Conservation (phyloP, 2,888 invertebrate species). For the Oxytorus armatus region DNA sequence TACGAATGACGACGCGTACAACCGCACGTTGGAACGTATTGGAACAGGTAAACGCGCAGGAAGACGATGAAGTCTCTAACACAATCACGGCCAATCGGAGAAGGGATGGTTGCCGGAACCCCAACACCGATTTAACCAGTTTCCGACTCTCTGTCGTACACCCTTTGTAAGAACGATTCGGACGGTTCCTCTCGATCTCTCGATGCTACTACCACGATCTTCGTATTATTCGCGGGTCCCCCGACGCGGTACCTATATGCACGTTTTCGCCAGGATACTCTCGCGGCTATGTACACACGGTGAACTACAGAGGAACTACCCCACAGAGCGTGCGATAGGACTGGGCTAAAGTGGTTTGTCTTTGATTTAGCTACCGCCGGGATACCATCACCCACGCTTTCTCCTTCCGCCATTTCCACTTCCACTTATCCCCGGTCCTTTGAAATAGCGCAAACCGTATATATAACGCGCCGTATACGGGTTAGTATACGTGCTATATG, state of each 20-base stretch:
- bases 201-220: slow-evolving; percentile 11
- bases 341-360: slow-evolving; percentile 83
- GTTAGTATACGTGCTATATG: slow-evolving; percentile 4
- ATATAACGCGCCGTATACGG: neutral
- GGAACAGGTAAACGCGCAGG: slow-evolving; percentile 36
- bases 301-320: slow-evolving; percentile 40
- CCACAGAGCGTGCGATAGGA: slow-evolving; percentile 74
- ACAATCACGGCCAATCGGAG: neutral
- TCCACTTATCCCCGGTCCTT: slow-evolving; percentile 56
- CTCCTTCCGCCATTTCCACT: slow-evolving; percentile 67
- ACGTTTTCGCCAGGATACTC: slow-evolving; percentile 48
- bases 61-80: slow-evolving; percentile 29
- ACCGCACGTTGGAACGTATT: slow-evolving; percentile 7
- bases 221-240: slow-evolving; percentile 9
- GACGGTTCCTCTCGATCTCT: slow-evolving; percentile 19
- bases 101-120: slow-evolving; percentile 31
- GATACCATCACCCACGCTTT: slow-evolving; percentile 66
- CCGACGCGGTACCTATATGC: slow-evolving; percentile 4
- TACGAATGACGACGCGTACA: slow-evolving; percentile 15
- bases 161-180: slow-evolving; percentile 17
- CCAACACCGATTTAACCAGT: slow-evolving; percentile 2
- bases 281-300: slow-evolving; percentile 51
- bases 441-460: neutral
- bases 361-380: slow-evolving; percentile 82
- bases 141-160: slow-evolving; percentile 35